These are phyloP conservation scores for Cotesia vestalis DNA, from an alignment of 1,140 invertebrate species.

Conservation along the genomic window DNA sequence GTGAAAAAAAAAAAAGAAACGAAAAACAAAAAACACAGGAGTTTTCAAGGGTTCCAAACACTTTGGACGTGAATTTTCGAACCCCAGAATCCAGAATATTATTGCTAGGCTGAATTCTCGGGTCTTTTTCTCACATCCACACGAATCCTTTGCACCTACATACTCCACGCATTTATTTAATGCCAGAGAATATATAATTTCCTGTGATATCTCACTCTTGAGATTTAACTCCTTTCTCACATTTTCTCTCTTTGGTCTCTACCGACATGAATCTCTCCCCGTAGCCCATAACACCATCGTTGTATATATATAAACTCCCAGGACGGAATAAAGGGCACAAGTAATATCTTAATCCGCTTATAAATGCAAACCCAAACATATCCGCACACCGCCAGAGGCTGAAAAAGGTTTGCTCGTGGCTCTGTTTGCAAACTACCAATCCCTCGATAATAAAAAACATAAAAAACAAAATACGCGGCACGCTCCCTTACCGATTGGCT, in stretches of 20 bases:
- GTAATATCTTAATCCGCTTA: constrained; percentile 55
- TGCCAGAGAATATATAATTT: background rate
- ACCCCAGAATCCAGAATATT: constrained; percentile 10
- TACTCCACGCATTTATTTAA: background rate
- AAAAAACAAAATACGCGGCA: constrained; percentile 21
- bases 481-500: constrained; percentile 17
- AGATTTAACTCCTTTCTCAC: constrained; percentile 18
- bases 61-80: constrained; percentile 46
- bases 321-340: constrained; percentile 26
- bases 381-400: constrained; percentile 24
- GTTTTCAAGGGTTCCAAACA: constrained; percentile 33
- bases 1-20: no score
- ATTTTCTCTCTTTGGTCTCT: background rate
- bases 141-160: background rate
- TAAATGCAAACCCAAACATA: constrained; percentile 34
- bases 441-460: constrained; percentile 6
- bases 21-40: no score
- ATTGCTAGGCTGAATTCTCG: background rate
- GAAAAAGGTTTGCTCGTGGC: constrained; percentile 39
- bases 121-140: background rate
- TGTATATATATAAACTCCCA: background rate
- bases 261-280: no score
- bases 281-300: background rate
- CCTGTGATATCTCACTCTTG: constrained; percentile 3
- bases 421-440: constrained; percentile 37